Conservation (phyloP, 2,797 vertebrate genomes). For the Anguilla anguilla region DNA sequence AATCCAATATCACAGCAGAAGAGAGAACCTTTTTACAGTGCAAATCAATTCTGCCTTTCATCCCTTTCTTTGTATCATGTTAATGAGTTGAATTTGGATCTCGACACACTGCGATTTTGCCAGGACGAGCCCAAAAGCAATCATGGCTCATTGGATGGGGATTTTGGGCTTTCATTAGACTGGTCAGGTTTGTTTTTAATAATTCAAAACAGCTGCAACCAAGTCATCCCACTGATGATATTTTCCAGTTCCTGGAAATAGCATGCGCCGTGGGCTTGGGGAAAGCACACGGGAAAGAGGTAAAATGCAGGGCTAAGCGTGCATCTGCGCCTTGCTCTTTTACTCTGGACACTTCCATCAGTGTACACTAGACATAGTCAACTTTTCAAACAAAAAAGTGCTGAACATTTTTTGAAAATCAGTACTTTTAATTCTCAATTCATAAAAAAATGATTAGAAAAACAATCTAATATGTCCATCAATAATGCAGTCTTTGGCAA, state of each 20-base stretch:
- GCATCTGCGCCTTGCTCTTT: background rate
- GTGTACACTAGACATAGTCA: background rate
- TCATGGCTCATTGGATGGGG: slow-evolving; percentile 7
- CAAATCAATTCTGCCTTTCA: slow-evolving; percentile 10
- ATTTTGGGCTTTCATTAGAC: slow-evolving; percentile 17
- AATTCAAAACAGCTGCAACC: background rate
- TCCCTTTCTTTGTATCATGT: slow-evolving; percentile 1
- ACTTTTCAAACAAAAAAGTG: background rate
- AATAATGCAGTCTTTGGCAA: background rate
- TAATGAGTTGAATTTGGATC: slow-evolving; percentile 12
- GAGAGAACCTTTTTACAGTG: background rate
- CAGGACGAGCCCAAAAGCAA: slow-evolving; percentile 18
- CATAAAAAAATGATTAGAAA: background rate
- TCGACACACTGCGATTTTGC: background rate
- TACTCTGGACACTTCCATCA: background rate
- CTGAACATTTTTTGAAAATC: background rate
- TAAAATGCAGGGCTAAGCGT: background rate
- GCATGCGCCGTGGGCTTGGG: background rate
- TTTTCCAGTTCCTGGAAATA: background rate
- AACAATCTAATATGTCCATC: background rate
- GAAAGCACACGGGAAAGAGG: background rate
- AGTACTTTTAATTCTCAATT: background rate
- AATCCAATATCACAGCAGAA: slow-evolving; percentile 1
- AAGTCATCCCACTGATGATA: background rate
- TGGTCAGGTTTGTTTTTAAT: slow-evolving; percentile 20